phyloP scores from a whole-genome alignment of 2,888 invertebrate genomes.

The Urechis unicinctus region DNA sequence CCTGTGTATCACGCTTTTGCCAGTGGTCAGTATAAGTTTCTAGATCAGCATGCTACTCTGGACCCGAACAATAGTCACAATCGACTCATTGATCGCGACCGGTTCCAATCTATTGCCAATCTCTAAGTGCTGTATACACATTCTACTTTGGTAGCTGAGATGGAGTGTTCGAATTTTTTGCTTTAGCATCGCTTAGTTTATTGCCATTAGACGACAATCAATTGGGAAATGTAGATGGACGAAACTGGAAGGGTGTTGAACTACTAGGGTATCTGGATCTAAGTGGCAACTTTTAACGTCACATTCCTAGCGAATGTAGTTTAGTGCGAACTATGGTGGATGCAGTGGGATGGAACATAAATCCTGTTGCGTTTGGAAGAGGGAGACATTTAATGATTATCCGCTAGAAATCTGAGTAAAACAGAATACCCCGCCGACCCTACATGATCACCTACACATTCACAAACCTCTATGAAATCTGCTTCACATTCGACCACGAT shows the following conservation, averaged over 20 bases:
- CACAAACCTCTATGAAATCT: constrained; percentile 51
- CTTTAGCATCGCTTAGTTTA: too few species aligned
- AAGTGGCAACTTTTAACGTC: constrained; percentile 27
- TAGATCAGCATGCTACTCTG: constrained; percentile 58
- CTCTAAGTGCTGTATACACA: too few species aligned
- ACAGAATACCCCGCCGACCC: constrained; percentile 28
- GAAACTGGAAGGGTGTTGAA: too few species aligned
- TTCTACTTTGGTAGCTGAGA: too few species aligned
- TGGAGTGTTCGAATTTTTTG: too few species aligned
- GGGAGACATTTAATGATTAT: too few species aligned
- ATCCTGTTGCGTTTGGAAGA: too few species aligned
- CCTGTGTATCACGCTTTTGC: constrained; percentile 76
- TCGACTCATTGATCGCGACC: constrained; percentile 47
- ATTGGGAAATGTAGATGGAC: too few species aligned
- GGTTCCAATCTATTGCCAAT: constrained; percentile 54
- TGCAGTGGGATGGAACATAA: constrained; percentile 9
- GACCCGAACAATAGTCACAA: constrained; percentile 45
- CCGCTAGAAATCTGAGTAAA: too few species aligned
- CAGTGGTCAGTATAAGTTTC: constrained; percentile 66
- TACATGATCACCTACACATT: constrained; percentile 48
- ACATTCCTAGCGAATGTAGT: not conserved
- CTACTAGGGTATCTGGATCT: too few species aligned
- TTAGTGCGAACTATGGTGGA: constrained; percentile 6
- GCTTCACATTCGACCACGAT: constrained; percentile 40
- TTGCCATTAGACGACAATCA: too few species aligned